Conservation (phyloP, 2,113 vertebrate genomes). For the Petrocephalus microphthalmus region DNA sequence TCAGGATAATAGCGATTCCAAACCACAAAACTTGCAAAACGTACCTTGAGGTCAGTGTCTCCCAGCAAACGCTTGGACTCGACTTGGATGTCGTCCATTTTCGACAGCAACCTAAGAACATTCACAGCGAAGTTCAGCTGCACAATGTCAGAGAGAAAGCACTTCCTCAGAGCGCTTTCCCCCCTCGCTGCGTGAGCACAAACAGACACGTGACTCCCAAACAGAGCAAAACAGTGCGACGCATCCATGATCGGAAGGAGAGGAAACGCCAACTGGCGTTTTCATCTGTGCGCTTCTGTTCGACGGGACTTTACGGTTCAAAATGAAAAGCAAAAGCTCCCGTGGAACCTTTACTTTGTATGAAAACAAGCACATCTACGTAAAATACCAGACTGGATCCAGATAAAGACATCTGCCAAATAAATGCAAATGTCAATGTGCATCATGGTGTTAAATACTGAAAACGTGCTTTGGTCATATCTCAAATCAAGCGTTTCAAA, state of each 20-base stretch:
- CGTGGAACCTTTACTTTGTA: neutral
- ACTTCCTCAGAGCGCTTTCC: neutral
- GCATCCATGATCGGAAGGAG: neutral
- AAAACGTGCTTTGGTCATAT: too few relatives aligned
- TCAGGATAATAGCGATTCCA: neutral
- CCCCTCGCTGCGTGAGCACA: neutral
- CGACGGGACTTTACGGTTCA: neutral
- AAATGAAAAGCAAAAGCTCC: neutral
- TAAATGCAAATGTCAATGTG: too few relatives aligned
- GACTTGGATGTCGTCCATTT: conserved; percentile 65
- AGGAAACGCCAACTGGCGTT: neutral
- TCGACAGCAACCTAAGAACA: conserved; percentile 36
- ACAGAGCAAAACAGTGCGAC: neutral
- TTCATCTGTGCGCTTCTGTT: neutral
- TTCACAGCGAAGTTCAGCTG: neutral
- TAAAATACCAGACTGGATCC: neutral
- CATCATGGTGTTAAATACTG: too few relatives aligned
- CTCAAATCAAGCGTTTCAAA: too few relatives aligned
- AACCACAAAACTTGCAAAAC: conserved; percentile 21
- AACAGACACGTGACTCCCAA: neutral
- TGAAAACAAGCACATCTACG: neutral
- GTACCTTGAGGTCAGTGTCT: conserved; percentile 61
- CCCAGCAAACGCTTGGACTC: conserved; percentile 63
- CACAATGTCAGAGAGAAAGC: neutral
- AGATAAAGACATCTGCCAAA: too few relatives aligned